A percentile compares a stretch with the other conserved stretches of the same genome.
These are phyloP conservation scores for Brachyptera putata DNA, from an alignment of 2,888 invertebrate genomes.

Conservation along the genomic window DNA sequence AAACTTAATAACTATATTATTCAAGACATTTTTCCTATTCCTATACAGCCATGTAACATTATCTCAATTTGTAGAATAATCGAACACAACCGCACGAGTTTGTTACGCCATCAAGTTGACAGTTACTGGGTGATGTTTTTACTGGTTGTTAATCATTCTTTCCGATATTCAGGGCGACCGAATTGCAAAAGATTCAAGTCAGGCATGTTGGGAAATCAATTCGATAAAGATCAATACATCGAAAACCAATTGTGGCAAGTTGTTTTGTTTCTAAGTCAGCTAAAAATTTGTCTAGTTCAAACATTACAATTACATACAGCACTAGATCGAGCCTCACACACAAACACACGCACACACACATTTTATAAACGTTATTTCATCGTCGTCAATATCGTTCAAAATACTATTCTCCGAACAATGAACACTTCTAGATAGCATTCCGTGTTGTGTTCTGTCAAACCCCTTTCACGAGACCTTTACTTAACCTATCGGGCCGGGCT, in stretches of 20 bases:
- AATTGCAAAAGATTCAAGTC: neutral
- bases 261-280: no score
- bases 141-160: neutral
- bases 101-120: no score
- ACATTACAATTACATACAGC: no score
- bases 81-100: no score
- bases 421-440: neutral
- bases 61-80: no score
- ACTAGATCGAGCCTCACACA: no score
- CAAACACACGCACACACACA: neutral
- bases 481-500: no score
- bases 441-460: neutral
- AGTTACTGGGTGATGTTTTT: constrained; percentile 1
- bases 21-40: no score
- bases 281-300: no score
- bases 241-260: constrained; percentile 20
- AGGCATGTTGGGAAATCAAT: neutral
- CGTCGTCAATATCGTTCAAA: neutral
- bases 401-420: neutral
- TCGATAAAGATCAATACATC: constrained; percentile 18
- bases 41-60: no score
- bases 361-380: neutral
- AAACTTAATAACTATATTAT: no score
- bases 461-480: no score
- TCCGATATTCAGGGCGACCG: neutral